Percentiles rank a stretch among this genome's conserved stretches.
phyloP scores from a whole-genome alignment of 2,888 invertebrate species.

The Mechanitis mazaeus region DNA sequence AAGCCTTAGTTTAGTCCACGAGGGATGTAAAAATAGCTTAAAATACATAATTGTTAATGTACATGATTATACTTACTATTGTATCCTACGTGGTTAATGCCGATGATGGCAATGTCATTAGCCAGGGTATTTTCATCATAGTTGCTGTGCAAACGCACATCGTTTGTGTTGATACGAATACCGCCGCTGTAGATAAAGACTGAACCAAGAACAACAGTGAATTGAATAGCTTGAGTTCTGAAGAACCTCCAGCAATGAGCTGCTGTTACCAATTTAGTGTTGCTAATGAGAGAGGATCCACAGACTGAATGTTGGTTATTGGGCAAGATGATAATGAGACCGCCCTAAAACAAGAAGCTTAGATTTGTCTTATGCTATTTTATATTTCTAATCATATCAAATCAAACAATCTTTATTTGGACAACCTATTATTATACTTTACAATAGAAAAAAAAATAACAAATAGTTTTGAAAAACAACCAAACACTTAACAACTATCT shows the following conservation, averaged over 20 bases:
- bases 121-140: conserved; percentile 30
- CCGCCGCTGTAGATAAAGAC: conserved; percentile 55
- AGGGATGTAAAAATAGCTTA: too few species aligned
- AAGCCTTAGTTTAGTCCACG: too few species aligned
- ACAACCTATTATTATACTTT: too few species aligned
- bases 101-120: conserved; percentile 43
- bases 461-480: too few species aligned
- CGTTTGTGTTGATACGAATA: conserved; percentile 33
- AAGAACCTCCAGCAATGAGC: conserved; percentile 65
- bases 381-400: too few species aligned
- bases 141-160: conserved; percentile 34
- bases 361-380: too few species aligned
- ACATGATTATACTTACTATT: conserved; percentile 19
- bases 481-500: too few species aligned
- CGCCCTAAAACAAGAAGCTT: conserved; percentile 31
- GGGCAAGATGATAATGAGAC: conserved; percentile 40
- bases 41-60: neutral
- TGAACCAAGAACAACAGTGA: conserved; percentile 56
- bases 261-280: conserved; percentile 51
- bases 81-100: conserved; percentile 19
- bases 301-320: conserved; percentile 46
- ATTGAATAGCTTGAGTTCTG: conserved; percentile 46
- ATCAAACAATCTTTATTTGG: too few species aligned
- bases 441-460: too few species aligned
- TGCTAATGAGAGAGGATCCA: conserved; percentile 52